Evolutionary conservation across 2,797 vertebrate species (phyloP), one percentile per base, ranked within the genome.

Genomic region (Acanthurus leucopareius): DNA sequence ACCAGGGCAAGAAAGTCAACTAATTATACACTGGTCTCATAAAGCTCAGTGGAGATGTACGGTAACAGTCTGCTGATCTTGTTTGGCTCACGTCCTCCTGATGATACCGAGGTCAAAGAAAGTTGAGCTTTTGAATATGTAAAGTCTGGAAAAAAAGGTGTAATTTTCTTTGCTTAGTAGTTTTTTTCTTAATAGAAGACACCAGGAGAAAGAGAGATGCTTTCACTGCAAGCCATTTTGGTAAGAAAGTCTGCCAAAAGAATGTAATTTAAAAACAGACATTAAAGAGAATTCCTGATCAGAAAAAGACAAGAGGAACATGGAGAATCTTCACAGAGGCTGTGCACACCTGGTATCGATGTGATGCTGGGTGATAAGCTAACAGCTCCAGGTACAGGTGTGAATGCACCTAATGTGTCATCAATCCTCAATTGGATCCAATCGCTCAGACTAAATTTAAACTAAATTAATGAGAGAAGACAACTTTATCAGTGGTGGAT

Each of bases 101-200:
- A 47, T 3, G 9, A 28, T 19, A 28, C 51, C 7, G 53, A 74
- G 54, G 42, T 77, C 25, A 62, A 68, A 58, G 40, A 61, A 70
- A 77, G 19, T 63, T 44, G 28, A 20, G 19, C 58, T 59, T 22
- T 6, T 3, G 13, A 3, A 53, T 63, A 51, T 67, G 13, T 49
- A 25, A 11, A 44, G 10, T 45, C 10, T n/a, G 32, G 32, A 4
- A 25, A 71, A 66, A 25, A 22, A 9, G 5, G 28, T 32, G 4
- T n/a, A 1, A 8, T 20, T 17, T 7, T 2, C 17, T 56, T 60
- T 40, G 32, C 7, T n/a, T 56, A 2, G 44, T 40, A 28, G 14
- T 3, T 48, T 28, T 58, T 66, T 42, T 67, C 20, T 51, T 16
- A 68, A 62, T 62, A 3, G 52, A 57, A 76, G 40, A 22, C 17